Evolutionary conservation across 2,888 invertebrate species (phyloP).

Genomic region (Patella ulyssiponensis): DNA sequence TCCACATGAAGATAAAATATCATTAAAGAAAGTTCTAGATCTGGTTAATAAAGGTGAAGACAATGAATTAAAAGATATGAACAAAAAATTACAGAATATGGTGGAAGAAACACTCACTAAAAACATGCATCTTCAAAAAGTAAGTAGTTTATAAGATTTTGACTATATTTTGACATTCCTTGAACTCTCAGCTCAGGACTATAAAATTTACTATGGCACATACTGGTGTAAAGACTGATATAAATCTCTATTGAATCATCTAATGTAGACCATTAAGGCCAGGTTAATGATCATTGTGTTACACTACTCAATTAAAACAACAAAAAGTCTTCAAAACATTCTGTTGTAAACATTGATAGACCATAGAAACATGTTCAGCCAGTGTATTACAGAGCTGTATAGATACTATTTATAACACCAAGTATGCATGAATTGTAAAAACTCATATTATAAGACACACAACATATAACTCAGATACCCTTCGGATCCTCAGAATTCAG

Average conservation of each 20-base stretch:
- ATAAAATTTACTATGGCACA: not conserved
- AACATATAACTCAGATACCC: no score
- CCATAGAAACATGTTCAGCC: no score
- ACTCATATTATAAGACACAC: no score
- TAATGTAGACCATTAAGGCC: not conserved
- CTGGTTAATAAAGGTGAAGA: slow-evolving; percentile 72
- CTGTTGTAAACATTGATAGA: no score
- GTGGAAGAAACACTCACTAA: slow-evolving; percentile 75
- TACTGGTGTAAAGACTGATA: not conserved
- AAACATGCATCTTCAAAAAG: slow-evolving; percentile 75
- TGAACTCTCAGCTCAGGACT: no score
- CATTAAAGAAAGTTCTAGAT: slow-evolving; percentile 72
- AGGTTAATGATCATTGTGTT: not conserved
- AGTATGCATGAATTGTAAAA: no score
- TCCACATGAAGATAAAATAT: slow-evolving; percentile 64
- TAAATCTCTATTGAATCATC: not conserved
- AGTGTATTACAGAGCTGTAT: no score
- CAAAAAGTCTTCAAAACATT: no score
- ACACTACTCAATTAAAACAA: not conserved
- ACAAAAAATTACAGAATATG: slow-evolving; percentile 73
- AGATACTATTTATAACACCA: no score
- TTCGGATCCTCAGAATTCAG: no score
- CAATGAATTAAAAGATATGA: slow-evolving; percentile 69
- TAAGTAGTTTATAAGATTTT: slow-evolving; percentile 34
- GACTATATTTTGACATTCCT: not conserved